Base-by-base conservation (phyloP, 1,140 invertebrate species). In the Penaeus chinensis region DNA sequence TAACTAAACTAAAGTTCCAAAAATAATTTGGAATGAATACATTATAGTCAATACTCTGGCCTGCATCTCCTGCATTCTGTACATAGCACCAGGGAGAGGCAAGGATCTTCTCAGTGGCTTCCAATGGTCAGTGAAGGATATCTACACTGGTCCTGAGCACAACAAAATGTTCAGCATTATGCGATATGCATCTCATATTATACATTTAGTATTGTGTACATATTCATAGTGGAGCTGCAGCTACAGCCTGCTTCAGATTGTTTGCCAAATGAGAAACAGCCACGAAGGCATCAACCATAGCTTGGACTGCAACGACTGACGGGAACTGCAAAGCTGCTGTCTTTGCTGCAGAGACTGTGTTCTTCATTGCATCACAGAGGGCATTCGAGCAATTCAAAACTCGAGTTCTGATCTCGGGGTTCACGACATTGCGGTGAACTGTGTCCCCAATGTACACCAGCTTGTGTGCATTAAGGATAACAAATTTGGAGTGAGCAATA, bases 371-470 rank as follows among this genome's bases (percentile, higher is more conserved):
- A 90, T 97, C 96, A 85, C 96, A 97, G 27, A 99, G 92, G 0
- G 95, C 94, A 91, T 98, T 96, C 37, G 97, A 95, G 92, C 95
- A 96, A 80, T 95, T 94, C 27, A 96, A 92, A 10, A 97, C 94
- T 90, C 95, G 94, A 27, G 94, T 94, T 91, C 95, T 94, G 10
- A 97, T 92, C 82, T 95, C 94, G 74, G 94, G 93, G 90, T 96
- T 91, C 13, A 84, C 93, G 22, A 97, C 93, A 93, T 96, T 96
- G 91, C 95, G 94, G 92, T 96, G 95, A 62, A 99, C 95, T 11
- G 96, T 97, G 93, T 99, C 97, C 19, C 97, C 97, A 88, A 98
- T 98, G 91, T 97, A 96, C 13, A 99, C 96, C 90, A 99, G 94
- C 92, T 97, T 96, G 91, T 98, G 97, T 32, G 97, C 97, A 91